Evolutionary conservation across 2,888 invertebrate genomes (phyloP), one percentile per base, ranked within the genome.

Genomic region (Tanytarsus gracilentus): DNA sequence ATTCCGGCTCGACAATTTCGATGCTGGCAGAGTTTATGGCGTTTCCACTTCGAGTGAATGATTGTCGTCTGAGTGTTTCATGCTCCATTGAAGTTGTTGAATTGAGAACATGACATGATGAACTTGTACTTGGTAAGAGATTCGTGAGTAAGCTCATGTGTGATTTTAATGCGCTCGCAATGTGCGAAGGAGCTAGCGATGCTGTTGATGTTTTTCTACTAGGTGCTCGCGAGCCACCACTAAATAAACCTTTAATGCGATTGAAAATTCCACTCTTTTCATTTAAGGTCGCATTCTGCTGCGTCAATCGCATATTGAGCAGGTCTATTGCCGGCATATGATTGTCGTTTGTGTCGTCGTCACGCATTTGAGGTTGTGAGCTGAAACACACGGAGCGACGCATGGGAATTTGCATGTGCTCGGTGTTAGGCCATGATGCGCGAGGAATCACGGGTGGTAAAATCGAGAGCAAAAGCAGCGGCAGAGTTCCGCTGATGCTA

Each of bases 401-500:
- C 75, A 76, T 76, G 0, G 79, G 78, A 56, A 73, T 68, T 62
- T 79, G 76, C 70, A 76, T 79, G 48, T 79, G 80, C 66, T 85
- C 83, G 0, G 85, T 82, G 9, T 85, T 85, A 0, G 86, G 86
- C 86, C 86, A 86, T 70, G 84, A 84, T 5, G 86, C 86, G 40
- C 86, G 77, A 0, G 86, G 86, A 59, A 86, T 86, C 55, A 86
- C 85, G 1, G 86, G 85, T 0, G 86, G 86, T 0, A 86, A 74
- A 6, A 86, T 85, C 16, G 85, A 85, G 2, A 86, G 78, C 27
- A 86, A 72, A 7, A 86, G 75, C 72, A 85, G 78, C 0, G 86
- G 86, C 21, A 85, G 73, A 16, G 85, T 85, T 11, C 85, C 84
- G 26, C 80, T 80, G 62, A 85, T 79, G 68, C 85, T 85, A 0